Evolutionary conservation across 64 coral and sea anemone genomes (phyloP), one percentile per base, ranked within the genome.

Genomic region (Astreopora myriophthalma): DNA sequence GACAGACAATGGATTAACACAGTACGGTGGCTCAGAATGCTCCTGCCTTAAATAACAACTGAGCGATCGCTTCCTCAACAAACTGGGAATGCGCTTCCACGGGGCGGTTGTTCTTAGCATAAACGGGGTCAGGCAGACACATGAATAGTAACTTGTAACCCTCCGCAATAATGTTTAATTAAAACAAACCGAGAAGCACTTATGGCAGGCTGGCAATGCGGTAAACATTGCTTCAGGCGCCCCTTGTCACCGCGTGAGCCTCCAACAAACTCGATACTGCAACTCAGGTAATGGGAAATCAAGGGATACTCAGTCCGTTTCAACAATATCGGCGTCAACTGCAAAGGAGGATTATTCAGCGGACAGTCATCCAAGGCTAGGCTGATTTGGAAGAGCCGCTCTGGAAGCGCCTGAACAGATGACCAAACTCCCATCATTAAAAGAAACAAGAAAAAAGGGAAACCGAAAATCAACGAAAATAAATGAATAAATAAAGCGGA

Each of bases 1-100:
- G 8, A 72, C 66, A 10, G 88, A 69, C n/a, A 71, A 78, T 2
- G 75, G 88, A 55, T 90, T 90, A 69, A 90, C 38, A 20, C 63
- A 90, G 37, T 38, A 80, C 38, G 76, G 88, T 32, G 28, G 36
- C 27, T 87, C 55, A 13, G 64, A 64, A 64, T 66, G 80, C 29
- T 44, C n/a, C 83, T 66, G 35, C 58, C 8, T n/a, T 62, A 62
- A 20, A 14, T 14, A 62, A 62, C 6, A 62, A 62, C 22, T 20
- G 14, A 62, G 8, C 14, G 12, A 22, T n/a, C n/a, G n/a, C n/a
- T n/a, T n/a, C n/a, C n/a, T n/a, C n/a, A n/a, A n/a, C n/a, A 62
- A 22, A 62, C 58, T 62, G 14, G 20, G 14, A 8, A 62, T 62
- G 6, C 14, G 22, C 22, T 22, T 9, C 58, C 4, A 14, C 58